Evolutionary conservation across 2,113 vertebrate species (phyloP).

Genomic region (Amblyornis subalaris): DNA sequence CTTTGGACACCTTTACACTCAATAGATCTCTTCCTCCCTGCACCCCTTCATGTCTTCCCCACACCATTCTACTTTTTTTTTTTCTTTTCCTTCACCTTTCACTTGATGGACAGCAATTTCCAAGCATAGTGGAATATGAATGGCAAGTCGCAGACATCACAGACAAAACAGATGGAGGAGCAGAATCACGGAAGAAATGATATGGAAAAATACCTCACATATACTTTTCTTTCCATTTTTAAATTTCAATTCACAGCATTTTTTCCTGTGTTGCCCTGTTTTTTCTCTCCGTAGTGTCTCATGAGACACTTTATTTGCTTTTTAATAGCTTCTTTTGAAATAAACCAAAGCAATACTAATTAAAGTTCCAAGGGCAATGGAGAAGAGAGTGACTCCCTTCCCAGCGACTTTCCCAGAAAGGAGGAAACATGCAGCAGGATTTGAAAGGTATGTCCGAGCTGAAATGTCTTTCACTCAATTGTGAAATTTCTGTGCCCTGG

Average conservation of each 20-base stretch:
- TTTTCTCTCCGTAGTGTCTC: constrained; percentile 68
- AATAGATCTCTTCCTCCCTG: constrained; percentile 22
- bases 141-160: constrained; percentile 30
- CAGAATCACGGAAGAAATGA: constrained; percentile 47
- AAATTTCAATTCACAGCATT: constrained; percentile 54
- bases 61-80: not conserved
- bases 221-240: constrained; percentile 37
- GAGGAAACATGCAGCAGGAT: constrained; percentile 52
- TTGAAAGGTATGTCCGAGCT: constrained; percentile 73
- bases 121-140: constrained; percentile 59
- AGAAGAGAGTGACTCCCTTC: constrained; percentile 65
- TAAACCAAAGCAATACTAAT: constrained; percentile 79
- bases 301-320: constrained; percentile 74
- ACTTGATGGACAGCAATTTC: constrained; percentile 59
- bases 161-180: constrained; percentile 38
- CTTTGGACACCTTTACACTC: constrained; percentile 37
- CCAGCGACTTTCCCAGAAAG: constrained; percentile 61
- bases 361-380: constrained; percentile 72
- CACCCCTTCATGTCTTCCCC: constrained; percentile 27
- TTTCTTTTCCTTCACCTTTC: constrained; percentile 36
- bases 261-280: constrained; percentile 61
- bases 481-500: constrained; percentile 21
- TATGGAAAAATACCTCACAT: constrained; percentile 52
- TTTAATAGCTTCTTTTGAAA: constrained; percentile 76
- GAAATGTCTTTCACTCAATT: constrained; percentile 44